Evolutionary conservation across 1,140 invertebrate genomes (phyloP), one percentile per base, ranked within the genome.

Genomic region (Platyscapa corneri): DNA sequence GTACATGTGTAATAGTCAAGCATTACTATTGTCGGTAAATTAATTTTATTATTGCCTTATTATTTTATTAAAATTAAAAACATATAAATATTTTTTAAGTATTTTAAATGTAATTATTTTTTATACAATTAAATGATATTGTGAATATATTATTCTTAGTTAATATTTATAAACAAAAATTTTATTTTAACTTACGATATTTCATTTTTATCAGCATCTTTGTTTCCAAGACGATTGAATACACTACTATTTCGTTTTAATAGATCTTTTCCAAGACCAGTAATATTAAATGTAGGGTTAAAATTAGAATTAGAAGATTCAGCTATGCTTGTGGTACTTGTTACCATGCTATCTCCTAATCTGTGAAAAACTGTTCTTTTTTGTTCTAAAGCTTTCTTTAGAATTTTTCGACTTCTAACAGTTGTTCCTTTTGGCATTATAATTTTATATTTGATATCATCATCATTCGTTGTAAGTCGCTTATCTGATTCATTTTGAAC

Each of bases 291-390:
- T 2, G 90, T 92, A 0, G 91, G 86, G 56, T 32, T 75, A 74
- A 74, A 83, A 83, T 49, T 80, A 67, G 56, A 23, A 78, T 82
- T 90, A 12, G 87, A 88, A 6, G 86, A 86, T 74, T 93, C 92
- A 10, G 87, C 78, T 10, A 89, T 88, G 86, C 88, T 93, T 10
- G 93, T 94, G 2, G 93, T 93, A 84, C 93, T 93, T 0, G 92
- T 92, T 27, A 94, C 93, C 3, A 92, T 93, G 82, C 92, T 93
- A 32, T 94, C 93, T 23, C 93, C 93, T 16, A 94, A 78, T 87
- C 93, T 90, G 70, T 94, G 92, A 76, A 94, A 94, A n/a, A 94
- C 93, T 16, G 93, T 94, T 80, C 90, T 87, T 42, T 94, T 93
- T 64, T 91, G 90, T 64, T 93, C 92, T 27, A 87, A 30, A 0